Evolutionary conservation across 2,888 invertebrate genomes (phyloP).

Genomic region (Biston stratarius): DNA sequence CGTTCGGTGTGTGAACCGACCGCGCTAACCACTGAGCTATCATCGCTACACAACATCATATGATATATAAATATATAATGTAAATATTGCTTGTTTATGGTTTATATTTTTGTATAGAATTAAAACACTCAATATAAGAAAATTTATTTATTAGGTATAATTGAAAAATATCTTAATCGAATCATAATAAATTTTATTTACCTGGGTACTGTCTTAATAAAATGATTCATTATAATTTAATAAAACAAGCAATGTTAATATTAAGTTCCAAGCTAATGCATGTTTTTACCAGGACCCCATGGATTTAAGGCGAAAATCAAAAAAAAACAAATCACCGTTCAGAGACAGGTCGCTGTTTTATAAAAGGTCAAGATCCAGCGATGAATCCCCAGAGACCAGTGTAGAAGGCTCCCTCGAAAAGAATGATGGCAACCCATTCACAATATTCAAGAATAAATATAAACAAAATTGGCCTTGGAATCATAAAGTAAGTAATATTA

Average conservation of each 20-base stretch:
- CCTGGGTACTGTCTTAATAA: no score
- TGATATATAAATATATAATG: no score
- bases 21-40: no score
- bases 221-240: no score
- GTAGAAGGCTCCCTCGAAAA: conserved; percentile 48
- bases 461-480: conserved; percentile 75
- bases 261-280: conserved; percentile 5
- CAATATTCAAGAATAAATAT: conserved; percentile 69
- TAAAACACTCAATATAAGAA: no score
- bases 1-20: no score
- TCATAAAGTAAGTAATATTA: conserved; percentile 54
- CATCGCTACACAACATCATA: no score
- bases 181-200: no score
- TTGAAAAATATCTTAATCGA: no score
- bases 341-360: conserved; percentile 16
- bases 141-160: no score
- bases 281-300: conserved; percentile 12
- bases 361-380: neutral
- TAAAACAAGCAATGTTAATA: neutral
- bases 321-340: conserved; percentile 28
- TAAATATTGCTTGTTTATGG: no score
- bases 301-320: conserved; percentile 33
- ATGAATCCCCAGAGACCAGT: neutral
- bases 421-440: conserved; percentile 75
- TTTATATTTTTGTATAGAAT: no score